Conservation (phyloP, 2,888 invertebrate genomes). For the Himalopsyche kuldschensis region DNA sequence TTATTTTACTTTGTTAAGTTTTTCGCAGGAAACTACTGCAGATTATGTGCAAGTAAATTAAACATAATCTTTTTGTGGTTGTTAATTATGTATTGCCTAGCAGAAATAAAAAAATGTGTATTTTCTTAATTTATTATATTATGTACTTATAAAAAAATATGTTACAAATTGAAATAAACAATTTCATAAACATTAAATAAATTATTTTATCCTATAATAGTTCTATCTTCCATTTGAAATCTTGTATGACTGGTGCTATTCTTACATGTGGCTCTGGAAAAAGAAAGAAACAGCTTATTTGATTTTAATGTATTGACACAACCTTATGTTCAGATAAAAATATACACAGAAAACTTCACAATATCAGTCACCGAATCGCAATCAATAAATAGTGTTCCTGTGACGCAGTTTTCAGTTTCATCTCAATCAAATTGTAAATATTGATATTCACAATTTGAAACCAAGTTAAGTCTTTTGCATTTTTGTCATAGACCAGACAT, state of each 20-base stretch:
- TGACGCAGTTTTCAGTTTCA: too few relatives aligned
- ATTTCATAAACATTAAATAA: not conserved
- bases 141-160: not conserved
- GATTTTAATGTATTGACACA: not conserved
- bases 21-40: too few relatives aligned
- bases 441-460: too few relatives aligned
- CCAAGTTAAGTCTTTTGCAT: too few relatives aligned
- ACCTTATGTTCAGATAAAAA: not conserved
- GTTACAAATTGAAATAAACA: constrained; percentile 5
- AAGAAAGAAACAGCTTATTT: constrained; percentile 25
- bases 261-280: constrained; percentile 64
- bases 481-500: too few relatives aligned
- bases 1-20: too few relatives aligned
- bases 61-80: too few relatives aligned
- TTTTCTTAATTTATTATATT: not conserved
- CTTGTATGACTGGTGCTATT: constrained; percentile 61
- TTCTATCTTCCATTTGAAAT: constrained; percentile 62
- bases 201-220: constrained; percentile 45
- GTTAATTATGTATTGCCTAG: too few relatives aligned
- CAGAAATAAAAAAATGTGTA: not conserved
- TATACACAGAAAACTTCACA: not conserved
- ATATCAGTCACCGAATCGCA: too few relatives aligned
- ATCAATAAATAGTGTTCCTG: too few relatives aligned
- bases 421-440: too few relatives aligned
- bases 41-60: too few relatives aligned